Base-by-base conservation (phyloP, 2,888 invertebrate genomes). In the Drosophila lutescens region DNA sequence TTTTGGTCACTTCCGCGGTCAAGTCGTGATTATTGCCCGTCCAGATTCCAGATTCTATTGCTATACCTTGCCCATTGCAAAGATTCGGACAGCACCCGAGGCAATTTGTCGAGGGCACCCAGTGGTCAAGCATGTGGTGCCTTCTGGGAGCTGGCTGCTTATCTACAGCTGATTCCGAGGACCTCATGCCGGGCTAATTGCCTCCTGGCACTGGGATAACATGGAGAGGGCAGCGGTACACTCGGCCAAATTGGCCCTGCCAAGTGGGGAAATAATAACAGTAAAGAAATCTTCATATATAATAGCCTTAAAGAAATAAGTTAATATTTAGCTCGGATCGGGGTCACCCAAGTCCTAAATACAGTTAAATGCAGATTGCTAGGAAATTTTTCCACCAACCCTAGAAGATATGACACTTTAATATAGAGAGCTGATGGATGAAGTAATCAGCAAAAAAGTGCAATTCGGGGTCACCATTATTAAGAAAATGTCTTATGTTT, bases 1-100 rank as follows among this genome's bases (percentile, higher is more conserved):
- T 78, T 71, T 80, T 80, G 87, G 88, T 87, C 82, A 83, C 76
- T 85, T 77, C 71, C 75, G 87, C 69, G 87, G 81, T 84, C 74
- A 68, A 78, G 60, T 74, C 60, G 67, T 49, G 80, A 41, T 47
- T 44, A 63, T 49, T 63, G 32, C 26, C 62, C 49, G 5, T 50
- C 58, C 76, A 53, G 60, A 34, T 38, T 67, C 34, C 53, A 17
- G 1, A 68, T 23, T n/a, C 10, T 7, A n/a, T n/a, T n/a, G n/a
- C n/a, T n/a, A n/a, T n/a, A 10, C 23, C 17, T 15, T 20, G 32
- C 43, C 43, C 43, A 43, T 12, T 20, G 20, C 12, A 12, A 20
- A 8, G 6, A 10, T 12, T 9, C 23, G 13, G 32, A 26, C 36
- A 26, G 26, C 26, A 26, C 20, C n/a, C 34, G 75, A 56, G 84